These are phyloP conservation scores for Camptogramma bilineatum DNA, from an alignment of 2,888 invertebrate genomes.

Conservation along the genomic window DNA sequence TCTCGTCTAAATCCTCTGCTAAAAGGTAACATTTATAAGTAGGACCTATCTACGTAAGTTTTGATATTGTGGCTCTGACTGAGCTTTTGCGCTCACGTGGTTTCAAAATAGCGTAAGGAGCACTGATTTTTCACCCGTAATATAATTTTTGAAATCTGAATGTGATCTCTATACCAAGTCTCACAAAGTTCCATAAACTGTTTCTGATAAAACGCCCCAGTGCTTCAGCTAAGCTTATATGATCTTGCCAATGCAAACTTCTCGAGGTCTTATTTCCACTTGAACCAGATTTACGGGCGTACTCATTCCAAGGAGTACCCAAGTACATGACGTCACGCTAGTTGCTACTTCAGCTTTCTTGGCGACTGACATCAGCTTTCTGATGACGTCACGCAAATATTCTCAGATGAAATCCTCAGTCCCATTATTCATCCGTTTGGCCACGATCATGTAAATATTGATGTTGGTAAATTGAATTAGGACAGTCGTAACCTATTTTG, in stretches of 20 bases:
- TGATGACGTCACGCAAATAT: slow-evolving; percentile 24
- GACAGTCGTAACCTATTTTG: slow-evolving; percentile 15
- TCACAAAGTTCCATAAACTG: too few species aligned
- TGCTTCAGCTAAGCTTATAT: background rate
- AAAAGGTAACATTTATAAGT: too few species aligned
- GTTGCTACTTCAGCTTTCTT: slow-evolving; percentile 14
- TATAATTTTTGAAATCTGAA: too few species aligned
- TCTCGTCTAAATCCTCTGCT: too few species aligned
- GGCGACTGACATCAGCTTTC: slow-evolving; percentile 31
- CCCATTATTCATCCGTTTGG: slow-evolving; percentile 19
- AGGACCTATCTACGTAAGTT: too few species aligned
- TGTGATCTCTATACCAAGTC: too few species aligned
- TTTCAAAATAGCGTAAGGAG: too few species aligned
- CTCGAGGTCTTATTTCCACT: slow-evolving; percentile 26
- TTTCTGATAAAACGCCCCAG: background rate
- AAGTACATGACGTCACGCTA: slow-evolving; percentile 16
- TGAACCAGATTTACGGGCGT: slow-evolving; percentile 18
- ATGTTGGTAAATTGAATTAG: slow-evolving; percentile 24
- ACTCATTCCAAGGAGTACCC: slow-evolving; percentile 13
- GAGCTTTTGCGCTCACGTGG: too few species aligned
- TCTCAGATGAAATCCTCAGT: slow-evolving; percentile 16
- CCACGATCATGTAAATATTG: slow-evolving; percentile 24
- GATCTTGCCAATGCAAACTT: background rate
- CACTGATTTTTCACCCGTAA: too few species aligned
- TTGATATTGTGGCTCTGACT: too few species aligned